phyloP scores from a whole-genome alignment of 2,888 invertebrate genomes.

The Hydrotaea diabolus region DNA sequence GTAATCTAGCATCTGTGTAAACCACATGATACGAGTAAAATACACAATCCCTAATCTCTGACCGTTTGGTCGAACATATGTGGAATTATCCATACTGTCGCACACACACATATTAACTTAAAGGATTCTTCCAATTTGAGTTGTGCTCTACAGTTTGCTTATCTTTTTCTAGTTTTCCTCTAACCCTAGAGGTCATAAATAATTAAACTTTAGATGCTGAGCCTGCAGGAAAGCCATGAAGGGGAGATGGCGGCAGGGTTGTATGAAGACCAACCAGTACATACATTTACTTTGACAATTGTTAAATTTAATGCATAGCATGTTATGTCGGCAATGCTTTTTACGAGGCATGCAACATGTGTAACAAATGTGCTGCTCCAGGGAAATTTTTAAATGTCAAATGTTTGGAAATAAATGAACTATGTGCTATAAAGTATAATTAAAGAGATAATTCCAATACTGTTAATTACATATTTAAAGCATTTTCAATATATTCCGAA shows the following conservation, averaged over 20 bases:
- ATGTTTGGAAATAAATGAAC: background rate
- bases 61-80: too few species aligned
- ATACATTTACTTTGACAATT: background rate
- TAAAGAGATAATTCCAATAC: background rate
- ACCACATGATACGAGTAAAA: too few species aligned
- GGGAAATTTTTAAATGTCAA: background rate
- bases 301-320: background rate
- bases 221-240: background rate
- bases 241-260: background rate
- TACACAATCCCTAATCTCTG: too few species aligned
- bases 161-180: background rate
- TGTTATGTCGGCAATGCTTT: too few species aligned
- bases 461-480: background rate
- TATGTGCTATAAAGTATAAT: background rate
- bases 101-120: background rate
- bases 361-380: background rate
- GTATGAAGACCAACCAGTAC: background rate
- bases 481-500: background rate
- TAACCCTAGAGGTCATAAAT: slow-evolving; percentile 7
- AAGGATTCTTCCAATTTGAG: background rate
- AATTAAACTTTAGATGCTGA: slow-evolving; percentile 7
- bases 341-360: background rate
- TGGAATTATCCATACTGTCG: too few species aligned
- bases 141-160: background rate
- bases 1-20: too few species aligned